Percentiles rank a stretch among this genome's conserved stretches.
phyloP scores from a whole-genome alignment of 1,140 invertebrate genomes.

The Sitophilus oryzae region DNA sequence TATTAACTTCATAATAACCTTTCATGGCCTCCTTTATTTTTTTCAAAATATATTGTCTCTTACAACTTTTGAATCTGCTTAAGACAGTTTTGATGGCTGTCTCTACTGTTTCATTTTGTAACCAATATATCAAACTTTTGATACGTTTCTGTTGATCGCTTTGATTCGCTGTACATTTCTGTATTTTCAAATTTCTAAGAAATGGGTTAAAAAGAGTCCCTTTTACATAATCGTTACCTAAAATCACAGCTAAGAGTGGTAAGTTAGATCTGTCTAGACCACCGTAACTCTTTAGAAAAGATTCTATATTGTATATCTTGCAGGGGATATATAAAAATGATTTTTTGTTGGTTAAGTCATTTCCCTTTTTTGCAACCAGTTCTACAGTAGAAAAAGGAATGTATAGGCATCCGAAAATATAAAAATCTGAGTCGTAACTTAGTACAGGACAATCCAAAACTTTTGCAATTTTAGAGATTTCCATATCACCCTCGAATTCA shows the following conservation, averaged over 20 bases:
- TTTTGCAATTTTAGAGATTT: constrained; percentile 71
- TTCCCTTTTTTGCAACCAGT: constrained; percentile 31
- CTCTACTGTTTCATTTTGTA: constrained; percentile 62
- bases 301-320: constrained; percentile 65
- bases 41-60: constrained; percentile 48
- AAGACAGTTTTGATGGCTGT: constrained; percentile 63
- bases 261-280: constrained; percentile 60
- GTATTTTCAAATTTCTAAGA: constrained; percentile 58
- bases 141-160: constrained; percentile 59
- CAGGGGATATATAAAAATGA: constrained; percentile 52
- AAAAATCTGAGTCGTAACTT: constrained; percentile 89
- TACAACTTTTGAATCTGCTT: constrained; percentile 50
- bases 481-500: constrained; percentile 81
- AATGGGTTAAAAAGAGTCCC: constrained; percentile 62
- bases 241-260: constrained; percentile 70
- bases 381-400: constrained; percentile 64
- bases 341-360: constrained; percentile 20
- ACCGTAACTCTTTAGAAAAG: constrained; percentile 58
- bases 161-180: constrained; percentile 51
- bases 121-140: constrained; percentile 64
- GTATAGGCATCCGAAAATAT: constrained; percentile 75
- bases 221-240: constrained; percentile 85
- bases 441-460: constrained; percentile 75
- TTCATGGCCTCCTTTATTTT: constrained; percentile 58
- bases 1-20: constrained; percentile 53